Evolutionary conservation across 2,113 vertebrate genomes (phyloP).

Genomic region (Mastomys coucha): DNA sequence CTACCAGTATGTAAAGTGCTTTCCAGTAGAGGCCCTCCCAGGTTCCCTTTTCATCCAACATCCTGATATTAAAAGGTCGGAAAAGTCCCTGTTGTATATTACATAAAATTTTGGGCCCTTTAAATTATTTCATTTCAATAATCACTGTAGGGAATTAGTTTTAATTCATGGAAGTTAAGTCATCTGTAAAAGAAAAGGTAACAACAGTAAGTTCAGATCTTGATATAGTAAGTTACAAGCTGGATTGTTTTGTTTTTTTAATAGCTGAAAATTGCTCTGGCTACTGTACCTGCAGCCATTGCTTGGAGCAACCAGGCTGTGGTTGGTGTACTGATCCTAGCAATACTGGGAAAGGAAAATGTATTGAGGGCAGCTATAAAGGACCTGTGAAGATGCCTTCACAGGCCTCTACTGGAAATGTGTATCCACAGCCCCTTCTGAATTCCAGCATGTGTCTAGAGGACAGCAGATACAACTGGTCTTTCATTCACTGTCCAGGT

Average conservation of each 20-base stretch:
- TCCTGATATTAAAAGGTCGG: not conserved
- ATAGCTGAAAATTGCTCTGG: constrained; percentile 98
- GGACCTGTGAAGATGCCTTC: constrained; percentile 93
- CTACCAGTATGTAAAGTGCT: not conserved
- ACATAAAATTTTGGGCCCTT: constrained; percentile 34
- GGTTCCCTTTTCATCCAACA: not conserved
- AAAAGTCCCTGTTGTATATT: not conserved
- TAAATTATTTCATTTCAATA: constrained; percentile 30
- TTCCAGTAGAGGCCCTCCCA: not conserved
- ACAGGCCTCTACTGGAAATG: constrained; percentile 76
- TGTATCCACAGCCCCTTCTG: constrained; percentile 90
- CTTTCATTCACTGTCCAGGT: constrained; percentile 98
- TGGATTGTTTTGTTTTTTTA: not conserved
- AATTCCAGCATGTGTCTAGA: constrained; percentile 94
- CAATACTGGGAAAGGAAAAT: constrained; percentile 96
- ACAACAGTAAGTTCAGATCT: not conserved
- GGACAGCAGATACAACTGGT: constrained; percentile 95
- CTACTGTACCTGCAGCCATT: constrained; percentile 95
- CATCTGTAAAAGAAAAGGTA: constrained; percentile 51
- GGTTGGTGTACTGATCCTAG: constrained; percentile 98
- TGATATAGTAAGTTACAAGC: constrained; percentile 24
- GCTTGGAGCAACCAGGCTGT: constrained; percentile 96
- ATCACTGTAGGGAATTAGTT: constrained; percentile 9
- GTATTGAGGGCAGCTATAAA: constrained; percentile 94
- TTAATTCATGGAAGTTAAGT: constrained; percentile 34